Conservation (phyloP, 2,113 vertebrate species). For the Vulpes vulpes region DNA sequence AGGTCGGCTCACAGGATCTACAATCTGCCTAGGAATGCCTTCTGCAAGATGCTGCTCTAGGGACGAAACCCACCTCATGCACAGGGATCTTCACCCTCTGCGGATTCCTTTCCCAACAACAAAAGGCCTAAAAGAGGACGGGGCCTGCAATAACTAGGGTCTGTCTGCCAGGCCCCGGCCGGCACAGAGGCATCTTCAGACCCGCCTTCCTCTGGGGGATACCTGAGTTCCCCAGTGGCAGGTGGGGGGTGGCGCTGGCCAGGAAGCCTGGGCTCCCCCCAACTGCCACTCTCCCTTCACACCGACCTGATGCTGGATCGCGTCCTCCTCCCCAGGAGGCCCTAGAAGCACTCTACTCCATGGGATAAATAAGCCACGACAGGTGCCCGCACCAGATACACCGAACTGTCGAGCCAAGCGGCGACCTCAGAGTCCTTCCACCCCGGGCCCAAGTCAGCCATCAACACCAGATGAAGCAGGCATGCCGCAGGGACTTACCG, state of each 20-base stretch:
- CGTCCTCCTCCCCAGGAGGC: not conserved
- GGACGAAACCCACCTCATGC: too few relatives aligned
- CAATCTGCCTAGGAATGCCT: not conserved
- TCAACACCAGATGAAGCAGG: not conserved
- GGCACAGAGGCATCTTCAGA: not conserved
- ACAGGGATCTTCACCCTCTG: not conserved
- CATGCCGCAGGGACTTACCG: fast-evolving
- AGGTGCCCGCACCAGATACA: fast-evolving
- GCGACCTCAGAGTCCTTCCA: not conserved
- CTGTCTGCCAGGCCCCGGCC: not conserved
- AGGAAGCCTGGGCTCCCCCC: not conserved
- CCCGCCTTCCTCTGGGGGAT: not conserved
- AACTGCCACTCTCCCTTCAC: not conserved
- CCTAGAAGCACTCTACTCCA: not conserved
- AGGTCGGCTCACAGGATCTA: not conserved
- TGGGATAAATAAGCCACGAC: fast-evolving
- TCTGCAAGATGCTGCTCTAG: not conserved
- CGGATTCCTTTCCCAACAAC: not conserved
- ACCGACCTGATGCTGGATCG: not conserved
- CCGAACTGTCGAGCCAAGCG: not conserved
- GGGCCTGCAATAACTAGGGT: not conserved
- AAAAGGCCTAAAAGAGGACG: too few relatives aligned
- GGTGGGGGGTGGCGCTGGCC: not conserved
- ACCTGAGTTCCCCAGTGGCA: not conserved
- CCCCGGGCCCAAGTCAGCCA: not conserved